Evolutionary conservation across 2,113 vertebrate genomes (phyloP).

Genomic region (Bubo blakistoni): DNA sequence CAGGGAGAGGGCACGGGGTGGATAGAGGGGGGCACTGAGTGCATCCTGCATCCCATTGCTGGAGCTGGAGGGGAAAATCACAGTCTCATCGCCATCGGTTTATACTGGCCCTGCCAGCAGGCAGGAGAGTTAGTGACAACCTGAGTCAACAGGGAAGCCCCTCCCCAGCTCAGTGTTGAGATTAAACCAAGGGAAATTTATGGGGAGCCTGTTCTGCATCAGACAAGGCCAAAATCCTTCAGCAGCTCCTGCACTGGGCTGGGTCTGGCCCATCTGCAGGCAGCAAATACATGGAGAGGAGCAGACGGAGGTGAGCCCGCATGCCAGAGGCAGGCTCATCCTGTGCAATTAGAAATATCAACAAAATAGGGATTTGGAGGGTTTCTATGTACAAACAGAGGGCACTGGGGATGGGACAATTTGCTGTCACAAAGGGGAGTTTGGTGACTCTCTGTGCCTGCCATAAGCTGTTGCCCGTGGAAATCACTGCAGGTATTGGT

Average conservation of each 20-base stretch:
- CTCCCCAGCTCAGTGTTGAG: neutral
- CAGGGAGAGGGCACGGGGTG: neutral
- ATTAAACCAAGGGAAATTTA: neutral
- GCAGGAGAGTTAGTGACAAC: neutral
- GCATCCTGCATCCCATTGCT: neutral
- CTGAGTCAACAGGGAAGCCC: neutral
- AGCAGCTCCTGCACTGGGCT: accelerated
- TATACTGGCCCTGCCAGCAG: neutral
- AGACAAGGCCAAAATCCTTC: neutral
- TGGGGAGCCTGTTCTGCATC: neutral
- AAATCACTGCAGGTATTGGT: neutral
- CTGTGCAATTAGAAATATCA: neutral
- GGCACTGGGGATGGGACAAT: neutral
- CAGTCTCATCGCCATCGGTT: accelerated
- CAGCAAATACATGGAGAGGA: neutral
- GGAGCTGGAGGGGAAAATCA: neutral
- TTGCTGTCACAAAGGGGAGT: neutral
- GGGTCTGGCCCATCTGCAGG: neutral
- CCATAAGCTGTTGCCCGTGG: neutral
- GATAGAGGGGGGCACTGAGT: accelerated
- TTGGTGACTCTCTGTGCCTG: neutral
- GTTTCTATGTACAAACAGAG: neutral
- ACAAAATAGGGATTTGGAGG: neutral
- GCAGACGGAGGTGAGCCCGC: neutral
- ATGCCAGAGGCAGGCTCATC: neutral